Conservation (phyloP, 1,140 invertebrate species). For the Campoletis sonorensis region DNA sequence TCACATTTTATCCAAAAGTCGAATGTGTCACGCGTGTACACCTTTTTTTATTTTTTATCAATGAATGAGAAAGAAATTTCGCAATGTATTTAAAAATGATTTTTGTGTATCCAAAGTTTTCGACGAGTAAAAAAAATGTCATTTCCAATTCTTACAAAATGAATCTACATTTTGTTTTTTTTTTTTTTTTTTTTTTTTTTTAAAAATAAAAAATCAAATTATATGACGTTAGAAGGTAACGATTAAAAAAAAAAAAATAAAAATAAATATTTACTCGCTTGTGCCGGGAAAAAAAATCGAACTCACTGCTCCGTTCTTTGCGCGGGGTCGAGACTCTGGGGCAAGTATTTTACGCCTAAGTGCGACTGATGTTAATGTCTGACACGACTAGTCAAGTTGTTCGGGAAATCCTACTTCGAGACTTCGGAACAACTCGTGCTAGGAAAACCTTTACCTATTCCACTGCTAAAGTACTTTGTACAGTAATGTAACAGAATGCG, state of each 20-base stretch:
- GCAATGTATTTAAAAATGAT: too few relatives aligned
- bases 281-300: too few relatives aligned
- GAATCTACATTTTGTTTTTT: too few relatives aligned
- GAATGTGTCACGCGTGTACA: background rate
- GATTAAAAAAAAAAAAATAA: too few relatives aligned
- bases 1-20: background rate
- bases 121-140: too few relatives aligned
- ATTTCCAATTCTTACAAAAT: too few relatives aligned
- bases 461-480: constrained; percentile 7
- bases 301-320: too few relatives aligned
- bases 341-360: background rate
- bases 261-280: background rate
- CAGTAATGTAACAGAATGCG: background rate
- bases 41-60: background rate
- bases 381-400: background rate
- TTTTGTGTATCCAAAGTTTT: too few relatives aligned
- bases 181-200: too few relatives aligned
- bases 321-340: too few relatives aligned
- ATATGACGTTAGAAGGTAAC: too few relatives aligned
- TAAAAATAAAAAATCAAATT: too few relatives aligned
- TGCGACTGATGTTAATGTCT: background rate
- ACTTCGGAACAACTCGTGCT: background rate
- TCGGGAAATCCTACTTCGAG: constrained; percentile 13
- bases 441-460: background rate
- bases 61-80: background rate